Evolutionary conservation across 2,797 vertebrate genomes (phyloP).

Genomic region (Chanos chanos): DNA sequence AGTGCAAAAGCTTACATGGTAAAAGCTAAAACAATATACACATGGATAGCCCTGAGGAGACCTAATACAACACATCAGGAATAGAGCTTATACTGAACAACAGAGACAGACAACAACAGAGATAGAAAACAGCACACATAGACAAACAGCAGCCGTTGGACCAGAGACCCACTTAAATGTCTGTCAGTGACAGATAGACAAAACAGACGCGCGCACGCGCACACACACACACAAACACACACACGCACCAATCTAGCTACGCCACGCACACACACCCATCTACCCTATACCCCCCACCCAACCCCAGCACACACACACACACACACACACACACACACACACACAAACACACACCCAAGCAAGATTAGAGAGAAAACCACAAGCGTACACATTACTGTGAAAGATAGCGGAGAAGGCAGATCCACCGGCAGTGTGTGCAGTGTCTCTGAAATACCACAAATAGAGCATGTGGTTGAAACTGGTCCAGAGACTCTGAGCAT

Average conservation of each 20-base stretch:
- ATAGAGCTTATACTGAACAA: too few species aligned
- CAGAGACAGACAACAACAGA: too few species aligned
- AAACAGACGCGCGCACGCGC: slow-evolving; percentile 1
- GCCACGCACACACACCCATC: slow-evolving; percentile 3
- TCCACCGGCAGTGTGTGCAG: background rate
- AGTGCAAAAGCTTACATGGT: too few species aligned
- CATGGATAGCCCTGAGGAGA: too few species aligned
- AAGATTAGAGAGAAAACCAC: slow-evolving; percentile 1
- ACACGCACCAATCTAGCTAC: background rate
- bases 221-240: background rate
- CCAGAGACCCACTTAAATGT: too few species aligned
- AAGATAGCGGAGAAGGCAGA: slow-evolving; percentile 29
- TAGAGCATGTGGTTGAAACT: too few species aligned
- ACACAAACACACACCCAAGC: background rate
- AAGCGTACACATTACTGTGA: slow-evolving; percentile 29
- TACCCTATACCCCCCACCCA: slow-evolving; percentile 16
- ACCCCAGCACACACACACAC: background rate
- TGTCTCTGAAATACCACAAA: background rate
- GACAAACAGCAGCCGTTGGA: too few species aligned
- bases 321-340: background rate
- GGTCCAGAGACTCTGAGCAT: too few species aligned
- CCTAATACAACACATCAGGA: too few species aligned
- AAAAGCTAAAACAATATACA: too few species aligned
- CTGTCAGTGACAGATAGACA: slow-evolving; percentile 1
- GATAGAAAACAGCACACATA: background rate